Evolutionary conservation across 1,140 invertebrate species (phyloP), one percentile per base, ranked within the genome.

Genomic region (Pantala flavescens): DNA sequence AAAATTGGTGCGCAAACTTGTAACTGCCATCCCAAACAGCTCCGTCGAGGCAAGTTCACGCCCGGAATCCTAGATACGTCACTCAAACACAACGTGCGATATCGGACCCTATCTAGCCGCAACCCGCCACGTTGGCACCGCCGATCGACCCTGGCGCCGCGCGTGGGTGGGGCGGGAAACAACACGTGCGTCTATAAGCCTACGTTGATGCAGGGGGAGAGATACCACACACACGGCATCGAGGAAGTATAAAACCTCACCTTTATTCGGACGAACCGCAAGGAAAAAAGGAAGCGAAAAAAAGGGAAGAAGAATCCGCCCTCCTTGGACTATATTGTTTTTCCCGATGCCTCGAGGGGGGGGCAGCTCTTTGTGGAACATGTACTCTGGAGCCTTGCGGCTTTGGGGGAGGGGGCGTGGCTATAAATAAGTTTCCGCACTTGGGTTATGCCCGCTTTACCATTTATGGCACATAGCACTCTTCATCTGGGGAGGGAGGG

Each of bases 361-460:
- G 49, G 49, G 49, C 14, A 63, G 49, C 16, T 16, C n/a, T 16
- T 63, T 63, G 16, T 63, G 12, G 49, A 3, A 19, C 49, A 16
- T 63, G 14, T 21, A 63, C 49, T 1, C 49, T 36, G 28, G 28
- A 36, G 9, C 28, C 28, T 36, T 36, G 28, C 28, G 28, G 28
- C 28, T 36, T 36, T 36, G 5, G n/a, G 49, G 12, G 49, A 63
- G 12, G n/a, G 49, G 49, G 49, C n/a, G 49, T 16, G 12, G 49
- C 49, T 63, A 63, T 63, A 63, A 63, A 63, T 63, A 63, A 63
- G 49, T 63, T 63, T 63, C 49, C 49, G 49, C 49, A 63, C n/a
- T 63, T 63, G 49, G 49, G 49, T 63, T 63, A 63, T 63, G 12
- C 12, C 49, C 12, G 49, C 49, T 63, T 63, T 63, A 5, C 49